phyloP scores from a whole-genome alignment of 2,888 invertebrate species.

The Melieria crassipennis region DNA sequence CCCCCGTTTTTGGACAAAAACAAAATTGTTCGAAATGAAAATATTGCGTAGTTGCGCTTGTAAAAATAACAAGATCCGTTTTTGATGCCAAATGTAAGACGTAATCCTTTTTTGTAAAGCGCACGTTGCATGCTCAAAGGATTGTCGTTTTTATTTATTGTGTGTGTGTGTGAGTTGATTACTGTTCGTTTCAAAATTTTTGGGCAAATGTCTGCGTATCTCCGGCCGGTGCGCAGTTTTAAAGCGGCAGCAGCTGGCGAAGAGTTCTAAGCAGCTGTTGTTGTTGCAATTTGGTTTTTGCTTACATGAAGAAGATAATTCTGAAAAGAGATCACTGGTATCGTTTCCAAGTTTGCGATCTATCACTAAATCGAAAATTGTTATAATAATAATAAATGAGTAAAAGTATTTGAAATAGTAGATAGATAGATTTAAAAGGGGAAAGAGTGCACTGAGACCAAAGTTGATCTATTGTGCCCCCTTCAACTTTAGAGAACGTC shows the following conservation, averaged over 20 bases:
- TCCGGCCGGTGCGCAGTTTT: conserved; percentile 52
- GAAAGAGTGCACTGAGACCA: too few relatives aligned
- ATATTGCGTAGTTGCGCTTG: conserved; percentile 20
- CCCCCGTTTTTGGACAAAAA: conserved; percentile 22
- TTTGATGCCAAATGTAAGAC: conserved; percentile 31
- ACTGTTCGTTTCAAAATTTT: conserved; percentile 38
- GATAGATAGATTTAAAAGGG: too few relatives aligned
- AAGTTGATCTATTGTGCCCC: too few relatives aligned
- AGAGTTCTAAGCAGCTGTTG: too few relatives aligned
- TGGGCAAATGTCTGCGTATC: conserved; percentile 57
- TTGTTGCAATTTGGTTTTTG: too few relatives aligned
- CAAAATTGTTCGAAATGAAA: conserved; percentile 7
- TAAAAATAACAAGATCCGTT: conserved; percentile 30
- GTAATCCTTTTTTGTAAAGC: conserved; percentile 62
- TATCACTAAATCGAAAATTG: too few relatives aligned
- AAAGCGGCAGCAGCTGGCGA: conserved; percentile 52
- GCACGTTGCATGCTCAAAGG: conserved; percentile 54
- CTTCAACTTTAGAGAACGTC: too few relatives aligned
- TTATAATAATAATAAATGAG: too few relatives aligned
- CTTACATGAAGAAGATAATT: neutral
- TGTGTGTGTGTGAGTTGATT: too few relatives aligned
- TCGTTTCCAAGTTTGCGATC: too few relatives aligned
- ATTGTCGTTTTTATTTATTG: conserved; percentile 39
- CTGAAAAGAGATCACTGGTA: too few relatives aligned
- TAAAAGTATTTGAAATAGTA: too few relatives aligned